Evolutionary conservation across 2,797 vertebrate species (phyloP), one percentile per base, ranked within the genome.

Genomic region (Nyctalus aviator): DNA sequence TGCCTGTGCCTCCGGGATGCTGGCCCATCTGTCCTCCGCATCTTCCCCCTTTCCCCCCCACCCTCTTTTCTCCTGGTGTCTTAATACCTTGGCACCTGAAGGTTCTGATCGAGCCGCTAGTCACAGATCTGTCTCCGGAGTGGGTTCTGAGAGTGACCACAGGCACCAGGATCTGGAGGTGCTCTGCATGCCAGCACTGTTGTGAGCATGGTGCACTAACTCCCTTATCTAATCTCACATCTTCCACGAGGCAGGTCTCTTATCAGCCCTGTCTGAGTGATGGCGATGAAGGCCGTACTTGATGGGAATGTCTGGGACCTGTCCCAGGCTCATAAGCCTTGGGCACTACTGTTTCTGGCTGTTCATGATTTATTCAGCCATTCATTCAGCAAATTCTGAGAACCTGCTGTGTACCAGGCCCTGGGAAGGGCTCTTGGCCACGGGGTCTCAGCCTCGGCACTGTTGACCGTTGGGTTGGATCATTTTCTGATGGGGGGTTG

Each of bases 201-300:
- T 30, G 44, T 9, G 1, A 11, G 25, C 44, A 3, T 46, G 8
- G 9, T 14, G 2, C 0, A 0, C 21, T 44, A 6, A 10, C 27
- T 18, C 62, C 48, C 15, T 44, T 15, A 4, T 32, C 30, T 44
- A 1, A 17, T 25, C 68, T 41, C 59, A n/a, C 44, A 1, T 1
- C 55, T 12, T 23, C 55, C 11, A 4, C 0, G 2, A 37, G 25
- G 37, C 57, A 2, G 76, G 14, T 20, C 68, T 50, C 14, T 41
- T 20, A 1, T 12, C 5, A n/a, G 41, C 41, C 14, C 79, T 12
- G 1, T 37, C 59, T 91, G 1, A 23, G 0, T 15, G 25, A 20
- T 3, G 46, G 76, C 1, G 3, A 3, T 37, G 27, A 20, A 21
- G 53, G 59, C 8, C 4, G 8, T 25, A 3, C 21, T 35, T 27